Conservation (phyloP, 2,113 vertebrate species). For the Scortum barcoo region DNA sequence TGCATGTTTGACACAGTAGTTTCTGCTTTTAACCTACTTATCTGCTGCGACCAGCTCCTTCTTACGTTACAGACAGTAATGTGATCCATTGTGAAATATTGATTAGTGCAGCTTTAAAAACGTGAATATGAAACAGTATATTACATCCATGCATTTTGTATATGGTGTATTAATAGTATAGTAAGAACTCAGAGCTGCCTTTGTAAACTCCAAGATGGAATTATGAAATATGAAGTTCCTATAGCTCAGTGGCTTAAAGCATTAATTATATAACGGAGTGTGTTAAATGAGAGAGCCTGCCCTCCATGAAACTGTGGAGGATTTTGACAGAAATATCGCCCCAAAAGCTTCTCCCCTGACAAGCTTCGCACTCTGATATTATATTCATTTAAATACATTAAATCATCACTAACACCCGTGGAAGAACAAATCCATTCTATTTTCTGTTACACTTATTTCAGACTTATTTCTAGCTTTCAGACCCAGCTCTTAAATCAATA, state of each 20-base stretch:
- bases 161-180: neutral
- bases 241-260: constrained; percentile 69
- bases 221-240: constrained; percentile 69
- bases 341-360: constrained; percentile 70
- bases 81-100: neutral
- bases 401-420: constrained; percentile 74
- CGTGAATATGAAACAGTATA: neutral
- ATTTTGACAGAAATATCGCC: constrained; percentile 77
- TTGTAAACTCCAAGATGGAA: constrained; percentile 56
- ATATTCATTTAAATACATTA: constrained; percentile 81
- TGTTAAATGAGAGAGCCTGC: constrained; percentile 75
- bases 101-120: neutral
- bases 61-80: neutral
- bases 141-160: neutral
- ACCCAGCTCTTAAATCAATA: constrained; percentile 77
- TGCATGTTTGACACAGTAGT: neutral
- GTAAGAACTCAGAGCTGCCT: constrained; percentile 27
- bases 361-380: constrained; percentile 67
- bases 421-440: constrained; percentile 75
- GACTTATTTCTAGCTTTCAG: constrained; percentile 68
- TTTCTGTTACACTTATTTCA: constrained; percentile 75
- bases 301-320: constrained; percentile 74
- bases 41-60: neutral
- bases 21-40: neutral
- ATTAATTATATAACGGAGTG: constrained; percentile 77